Evolutionary conservation across 53 echinoderm and acorn worm species (phyloP).

Genomic region (Mesocentrotus franciscanus): DNA sequence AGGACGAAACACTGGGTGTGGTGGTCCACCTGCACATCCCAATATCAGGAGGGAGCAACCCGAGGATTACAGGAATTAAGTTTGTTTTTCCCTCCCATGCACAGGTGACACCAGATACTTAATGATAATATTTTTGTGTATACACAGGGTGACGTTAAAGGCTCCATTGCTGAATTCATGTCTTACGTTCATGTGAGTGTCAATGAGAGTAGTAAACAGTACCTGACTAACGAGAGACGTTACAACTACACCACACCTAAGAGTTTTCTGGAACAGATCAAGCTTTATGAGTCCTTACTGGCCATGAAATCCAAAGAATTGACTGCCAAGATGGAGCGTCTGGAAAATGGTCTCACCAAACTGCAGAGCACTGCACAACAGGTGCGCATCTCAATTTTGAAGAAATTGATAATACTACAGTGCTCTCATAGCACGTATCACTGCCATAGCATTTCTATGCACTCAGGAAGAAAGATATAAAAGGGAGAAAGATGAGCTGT

Average conservation of each 20-base stretch:
- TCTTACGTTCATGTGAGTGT: conserved; percentile 95
- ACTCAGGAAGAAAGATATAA: no score
- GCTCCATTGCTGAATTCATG: conserved; percentile 95
- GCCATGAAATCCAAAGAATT: conserved; percentile 87
- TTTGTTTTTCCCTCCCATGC: neutral
- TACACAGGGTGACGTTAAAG: conserved; percentile 81
- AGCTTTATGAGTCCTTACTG: conserved; percentile 92
- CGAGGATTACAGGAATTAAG: no score
- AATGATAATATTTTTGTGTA: neutral
- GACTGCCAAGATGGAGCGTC: conserved; percentile 95
- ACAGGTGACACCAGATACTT: no score
- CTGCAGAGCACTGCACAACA: conserved; percentile 98
- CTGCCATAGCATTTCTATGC: no score
- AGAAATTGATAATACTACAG: no score
- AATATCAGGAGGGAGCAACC: no score
- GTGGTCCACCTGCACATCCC: no score
- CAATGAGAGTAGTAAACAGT: conserved; percentile 92
- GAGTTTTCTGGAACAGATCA: conserved; percentile 99
- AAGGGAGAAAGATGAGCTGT: no score
- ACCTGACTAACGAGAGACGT: conserved; percentile 89
- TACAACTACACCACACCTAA: conserved; percentile 99
- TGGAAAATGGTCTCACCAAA: conserved; percentile 97
- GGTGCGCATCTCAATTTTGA: conserved; percentile 63
- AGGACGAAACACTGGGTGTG: no score
- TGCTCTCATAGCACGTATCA: no score